phyloP scores from a whole-genome alignment of 2,888 invertebrate genomes.

The Exephanes ischioxanthus region DNA sequence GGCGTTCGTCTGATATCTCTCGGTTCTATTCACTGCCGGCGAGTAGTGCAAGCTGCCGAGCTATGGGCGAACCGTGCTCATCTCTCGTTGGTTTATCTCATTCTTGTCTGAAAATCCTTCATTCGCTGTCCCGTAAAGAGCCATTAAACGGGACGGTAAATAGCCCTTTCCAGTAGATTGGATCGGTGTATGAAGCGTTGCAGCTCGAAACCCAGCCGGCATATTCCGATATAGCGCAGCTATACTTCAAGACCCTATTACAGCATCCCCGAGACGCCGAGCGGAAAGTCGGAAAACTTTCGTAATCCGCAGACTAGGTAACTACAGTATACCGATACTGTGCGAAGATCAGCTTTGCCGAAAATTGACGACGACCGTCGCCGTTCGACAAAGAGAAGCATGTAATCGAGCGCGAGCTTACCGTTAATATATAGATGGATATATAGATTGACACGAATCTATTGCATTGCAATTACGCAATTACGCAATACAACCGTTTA shows the following conservation, averaged over 20 bases:
- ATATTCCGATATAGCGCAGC: background rate
- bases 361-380: too few relatives aligned
- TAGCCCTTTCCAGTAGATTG: background rate
- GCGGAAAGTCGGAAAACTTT: slow-evolving; percentile 1
- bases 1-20: background rate
- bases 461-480: too few relatives aligned
- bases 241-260: background rate
- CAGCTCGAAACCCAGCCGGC: background rate
- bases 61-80: background rate
- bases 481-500: too few relatives aligned
- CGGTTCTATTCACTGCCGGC: background rate
- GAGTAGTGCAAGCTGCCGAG: background rate
- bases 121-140: slow-evolving; percentile 1
- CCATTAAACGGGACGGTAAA: background rate
- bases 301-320: background rate
- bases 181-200: background rate
- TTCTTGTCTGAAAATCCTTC: slow-evolving; percentile 4
- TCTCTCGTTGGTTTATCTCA: background rate
- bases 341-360: too few relatives aligned
- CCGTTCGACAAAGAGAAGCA: too few relatives aligned
- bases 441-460: too few relatives aligned
- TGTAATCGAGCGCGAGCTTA: too few relatives aligned
- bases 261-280: background rate
- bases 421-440: too few relatives aligned
- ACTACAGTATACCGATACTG: too few relatives aligned